Percentiles rank a stretch among this genome's conserved stretches.
Conservation (phyloP, 2,888 invertebrate genomes). For the Cryptocephalus moraei region DNA sequence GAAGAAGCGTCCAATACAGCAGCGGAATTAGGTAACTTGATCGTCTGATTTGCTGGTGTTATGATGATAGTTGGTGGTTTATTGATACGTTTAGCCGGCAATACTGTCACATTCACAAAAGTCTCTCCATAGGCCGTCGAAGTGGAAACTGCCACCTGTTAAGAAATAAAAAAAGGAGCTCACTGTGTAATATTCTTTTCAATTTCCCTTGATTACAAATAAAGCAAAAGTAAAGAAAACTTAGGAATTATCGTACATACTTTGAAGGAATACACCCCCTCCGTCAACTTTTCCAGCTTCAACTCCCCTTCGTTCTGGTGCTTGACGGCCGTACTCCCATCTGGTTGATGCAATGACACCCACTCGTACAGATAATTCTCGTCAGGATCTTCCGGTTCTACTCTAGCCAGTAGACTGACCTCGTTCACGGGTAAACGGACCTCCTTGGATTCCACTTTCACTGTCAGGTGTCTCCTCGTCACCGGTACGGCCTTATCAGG, state of each 20-base stretch:
- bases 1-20: slow-evolving; percentile 77
- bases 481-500: slow-evolving; percentile 35
- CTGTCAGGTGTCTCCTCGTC: slow-evolving; percentile 56
- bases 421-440: slow-evolving; percentile 76
- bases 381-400: slow-evolving; percentile 50
- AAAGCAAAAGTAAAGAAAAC: not conserved
- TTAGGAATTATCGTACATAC: slow-evolving; percentile 30
- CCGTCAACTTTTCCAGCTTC: slow-evolving; percentile 71
- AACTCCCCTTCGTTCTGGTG: slow-evolving; percentile 77
- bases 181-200: not conserved
- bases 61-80: slow-evolving; percentile 77
- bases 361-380: slow-evolving; percentile 81
- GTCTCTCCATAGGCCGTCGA: slow-evolving; percentile 69
- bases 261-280: slow-evolving; percentile 83
- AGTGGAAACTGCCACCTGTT: slow-evolving; percentile 60
- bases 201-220: not conserved
- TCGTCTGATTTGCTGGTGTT: slow-evolving; percentile 73
- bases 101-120: slow-evolving; percentile 81
- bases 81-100: slow-evolving; percentile 75
- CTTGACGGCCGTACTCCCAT: slow-evolving; percentile 61
- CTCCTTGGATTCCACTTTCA: slow-evolving; percentile 61
- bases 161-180: slow-evolving; percentile 3
- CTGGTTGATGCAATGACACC: slow-evolving; percentile 77
- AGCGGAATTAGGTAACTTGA: slow-evolving; percentile 81
- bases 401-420: slow-evolving; percentile 72